Conservation (phyloP, 1,140 invertebrate genomes). For the Atta colombica region DNA sequence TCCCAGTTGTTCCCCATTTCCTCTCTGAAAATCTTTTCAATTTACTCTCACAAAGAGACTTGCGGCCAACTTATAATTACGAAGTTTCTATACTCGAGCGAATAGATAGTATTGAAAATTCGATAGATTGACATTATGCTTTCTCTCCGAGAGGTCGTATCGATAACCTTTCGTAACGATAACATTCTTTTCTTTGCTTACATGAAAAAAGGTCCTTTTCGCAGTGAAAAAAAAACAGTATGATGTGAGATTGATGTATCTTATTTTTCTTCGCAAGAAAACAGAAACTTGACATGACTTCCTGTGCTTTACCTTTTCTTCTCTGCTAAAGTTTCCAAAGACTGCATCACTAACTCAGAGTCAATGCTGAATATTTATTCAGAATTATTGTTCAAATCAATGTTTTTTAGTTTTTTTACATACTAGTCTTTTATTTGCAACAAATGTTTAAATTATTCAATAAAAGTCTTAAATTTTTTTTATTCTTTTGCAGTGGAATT, state of each 20-base stretch:
- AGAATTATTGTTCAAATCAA: not conserved
- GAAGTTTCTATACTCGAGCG: constrained; percentile 38
- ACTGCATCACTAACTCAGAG: not conserved
- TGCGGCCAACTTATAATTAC: constrained; percentile 18
- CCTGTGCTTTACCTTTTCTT: not conserved
- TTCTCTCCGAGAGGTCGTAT: not conserved
- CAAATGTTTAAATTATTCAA: not conserved
- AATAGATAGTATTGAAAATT: constrained; percentile 53
- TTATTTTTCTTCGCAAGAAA: not conserved
- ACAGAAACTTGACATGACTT: not conserved
- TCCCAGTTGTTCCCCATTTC: no score
- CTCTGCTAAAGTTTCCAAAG: not conserved
- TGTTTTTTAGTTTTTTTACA: not conserved
- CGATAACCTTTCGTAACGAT: not conserved
- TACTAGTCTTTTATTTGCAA: not conserved
- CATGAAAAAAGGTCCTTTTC: constrained; percentile 9
- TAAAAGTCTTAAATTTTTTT: not conserved
- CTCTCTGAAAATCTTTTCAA: constrained; percentile 2
- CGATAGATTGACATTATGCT: not conserved
- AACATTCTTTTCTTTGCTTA: not conserved
- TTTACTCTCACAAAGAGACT: not conserved
- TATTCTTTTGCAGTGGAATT: not conserved
- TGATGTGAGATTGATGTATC: constrained; percentile 8
- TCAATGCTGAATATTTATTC: not conserved
- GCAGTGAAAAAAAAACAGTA: not conserved